Conservation (phyloP, 1,140 invertebrate genomes). For the Augochlora pura region DNA sequence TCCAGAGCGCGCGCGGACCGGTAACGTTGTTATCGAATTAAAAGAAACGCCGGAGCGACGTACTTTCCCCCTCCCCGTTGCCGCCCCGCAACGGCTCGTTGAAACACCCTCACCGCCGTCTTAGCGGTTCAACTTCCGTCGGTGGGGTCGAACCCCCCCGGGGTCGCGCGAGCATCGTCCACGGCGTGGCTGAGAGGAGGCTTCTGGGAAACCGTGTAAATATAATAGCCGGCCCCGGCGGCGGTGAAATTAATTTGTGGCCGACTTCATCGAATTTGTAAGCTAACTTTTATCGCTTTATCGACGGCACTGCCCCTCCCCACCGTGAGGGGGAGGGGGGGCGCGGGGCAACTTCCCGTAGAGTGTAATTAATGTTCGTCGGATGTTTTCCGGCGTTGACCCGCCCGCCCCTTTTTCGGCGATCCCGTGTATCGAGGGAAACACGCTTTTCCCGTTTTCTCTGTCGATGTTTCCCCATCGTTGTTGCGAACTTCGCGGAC, state of each 20-base stretch:
- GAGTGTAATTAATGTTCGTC: slow-evolving; percentile 1
- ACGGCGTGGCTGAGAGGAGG: neutral
- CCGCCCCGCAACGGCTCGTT: too few species aligned
- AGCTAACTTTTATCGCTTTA: slow-evolving; percentile 7
- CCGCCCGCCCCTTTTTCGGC: neutral
- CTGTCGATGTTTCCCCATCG: too few species aligned
- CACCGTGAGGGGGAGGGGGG: too few species aligned
- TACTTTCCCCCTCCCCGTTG: too few species aligned
- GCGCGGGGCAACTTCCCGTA: neutral
- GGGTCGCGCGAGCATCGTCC: too few species aligned
- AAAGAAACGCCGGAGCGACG: slow-evolving; percentile 8
- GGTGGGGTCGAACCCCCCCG: neutral
- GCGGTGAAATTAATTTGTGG: slow-evolving; percentile 12
- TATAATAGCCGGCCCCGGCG: neutral
- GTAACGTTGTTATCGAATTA: slow-evolving; percentile 8
- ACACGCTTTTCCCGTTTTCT: too few species aligned
- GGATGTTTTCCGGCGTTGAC: too few species aligned
- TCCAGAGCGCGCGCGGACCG: neutral
- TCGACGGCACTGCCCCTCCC: neutral
- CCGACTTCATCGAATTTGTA: slow-evolving; percentile 6
- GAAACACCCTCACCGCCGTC: neutral
- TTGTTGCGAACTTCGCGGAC: too few species aligned
- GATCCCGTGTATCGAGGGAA: too few species aligned
- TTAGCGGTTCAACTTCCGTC: neutral
- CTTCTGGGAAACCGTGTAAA: slow-evolving; percentile 30